Conservation (phyloP, 2,888 invertebrate species). For the Poecilobothrus nobilitatus region DNA sequence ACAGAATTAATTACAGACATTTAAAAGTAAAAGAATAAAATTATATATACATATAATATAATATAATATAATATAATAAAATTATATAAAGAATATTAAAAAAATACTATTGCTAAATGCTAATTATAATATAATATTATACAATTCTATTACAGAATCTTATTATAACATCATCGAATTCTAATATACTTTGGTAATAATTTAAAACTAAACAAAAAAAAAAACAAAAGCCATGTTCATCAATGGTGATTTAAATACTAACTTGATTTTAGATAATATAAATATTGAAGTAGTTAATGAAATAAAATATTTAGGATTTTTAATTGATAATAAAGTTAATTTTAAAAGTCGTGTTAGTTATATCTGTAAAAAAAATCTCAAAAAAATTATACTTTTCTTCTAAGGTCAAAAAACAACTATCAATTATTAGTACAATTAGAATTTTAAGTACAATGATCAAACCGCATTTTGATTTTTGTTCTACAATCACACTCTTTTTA, state of each 20-base stretch:
- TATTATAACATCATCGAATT: too few species aligned
- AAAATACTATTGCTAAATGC: too few species aligned
- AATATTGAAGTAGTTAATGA: constrained; percentile 7
- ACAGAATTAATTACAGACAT: too few species aligned
- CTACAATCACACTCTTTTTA: neutral
- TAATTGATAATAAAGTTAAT: constrained; percentile 2
- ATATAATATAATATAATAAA: too few species aligned
- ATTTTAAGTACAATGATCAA: neutral
- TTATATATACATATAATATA: too few species aligned
- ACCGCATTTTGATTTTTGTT: neutral
- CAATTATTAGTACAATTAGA: neutral
- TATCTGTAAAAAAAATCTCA: constrained; percentile 11
- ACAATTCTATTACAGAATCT: too few species aligned
- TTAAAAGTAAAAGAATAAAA: too few species aligned
- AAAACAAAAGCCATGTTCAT: constrained; percentile 12
- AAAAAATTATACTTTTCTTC: constrained; percentile 11
- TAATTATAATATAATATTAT: too few species aligned
- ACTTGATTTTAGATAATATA: neutral
- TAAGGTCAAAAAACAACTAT: constrained; percentile 1
- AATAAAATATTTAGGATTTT: constrained; percentile 11
- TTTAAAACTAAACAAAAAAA: constrained; percentile 9
- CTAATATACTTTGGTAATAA: too few species aligned
- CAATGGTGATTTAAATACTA: neutral
- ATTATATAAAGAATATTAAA: too few species aligned
- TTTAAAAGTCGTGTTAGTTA: constrained; percentile 9